phyloP scores from a whole-genome alignment of 2,797 vertebrate species.

The Labroides dimidiatus region DNA sequence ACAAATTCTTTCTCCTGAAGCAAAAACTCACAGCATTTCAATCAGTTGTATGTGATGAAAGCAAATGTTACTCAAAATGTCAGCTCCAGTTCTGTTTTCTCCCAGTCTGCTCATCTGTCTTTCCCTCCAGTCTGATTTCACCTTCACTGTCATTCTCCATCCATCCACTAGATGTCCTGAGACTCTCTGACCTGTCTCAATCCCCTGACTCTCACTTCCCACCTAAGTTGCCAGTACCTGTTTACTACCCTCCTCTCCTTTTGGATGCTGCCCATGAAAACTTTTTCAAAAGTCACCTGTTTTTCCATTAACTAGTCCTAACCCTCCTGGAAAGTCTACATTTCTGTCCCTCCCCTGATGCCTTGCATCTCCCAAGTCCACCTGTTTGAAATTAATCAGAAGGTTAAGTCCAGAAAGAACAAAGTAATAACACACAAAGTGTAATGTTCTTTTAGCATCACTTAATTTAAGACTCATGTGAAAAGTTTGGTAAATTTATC shows the following conservation, averaged over 20 bases:
- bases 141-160: neutral
- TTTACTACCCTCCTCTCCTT: neutral
- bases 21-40: neutral
- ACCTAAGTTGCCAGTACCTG: neutral
- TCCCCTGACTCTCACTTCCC: neutral
- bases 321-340: too few species aligned
- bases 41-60: neutral
- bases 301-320: too few species aligned
- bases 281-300: neutral
- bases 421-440: too few species aligned
- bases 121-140: neutral
- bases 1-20: too few species aligned
- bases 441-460: too few species aligned
- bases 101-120: neutral
- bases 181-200: neutral
- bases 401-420: neutral
- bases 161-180: conserved; percentile 1
- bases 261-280: neutral
- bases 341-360: too few species aligned
- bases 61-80: neutral
- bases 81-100: neutral
- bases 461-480: too few species aligned
- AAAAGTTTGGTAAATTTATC: too few species aligned
- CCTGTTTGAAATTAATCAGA: neutral
- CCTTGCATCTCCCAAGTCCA: too few species aligned